Evolutionary conservation across 2,888 invertebrate genomes (phyloP), one percentile per base, ranked within the genome.

Genomic region (Ormia ochracea): DNA sequence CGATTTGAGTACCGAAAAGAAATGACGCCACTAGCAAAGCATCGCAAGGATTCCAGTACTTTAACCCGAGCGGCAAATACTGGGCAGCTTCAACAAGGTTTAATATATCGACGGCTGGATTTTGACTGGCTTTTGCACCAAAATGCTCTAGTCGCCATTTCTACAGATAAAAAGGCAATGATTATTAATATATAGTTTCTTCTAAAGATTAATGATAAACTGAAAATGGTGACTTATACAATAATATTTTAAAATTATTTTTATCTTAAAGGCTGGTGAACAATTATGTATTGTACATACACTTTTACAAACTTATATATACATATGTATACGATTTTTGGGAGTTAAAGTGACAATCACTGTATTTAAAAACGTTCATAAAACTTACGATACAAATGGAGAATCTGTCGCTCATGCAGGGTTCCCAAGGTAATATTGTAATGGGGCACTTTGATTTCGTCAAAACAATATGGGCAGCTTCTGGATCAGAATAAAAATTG

Each of bases 401-500:
- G 45, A 87, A 86, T n/a, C 84, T 82, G 2, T 87, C 86, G 41
- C 88, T 87, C 23, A 91, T 83, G 82, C 92, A 92, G 0, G 93
- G 90, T 87, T 96, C 95, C 94, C 94, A 95, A 0, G 95, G 93
- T 5, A 94, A 86, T 23, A 95, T 87, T 59, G 90, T 91, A 1
- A 94, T 90, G 10, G 93, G 93, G 68, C 90, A 90, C 48, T 87
- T 88, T 36, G 92, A 89, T 83, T 91, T 91, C 26, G 91, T 90
- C n/a, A 96, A 88, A n/a, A 94, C 93, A 56, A 94, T 92, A 83
- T 93, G 90, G 0, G 94, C 95, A 2, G 95, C 94, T 88, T 96
- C 96, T 0, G 96, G 95, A 88, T 96, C 96, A 21, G 90, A 89
- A 82, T 91, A 91, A 86, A 96, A 95, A 89, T 96, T 96, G 85